Evolutionary conservation across 1,140 invertebrate species (phyloP).

Genomic region (Leptinotarsa undecemlineata): DNA sequence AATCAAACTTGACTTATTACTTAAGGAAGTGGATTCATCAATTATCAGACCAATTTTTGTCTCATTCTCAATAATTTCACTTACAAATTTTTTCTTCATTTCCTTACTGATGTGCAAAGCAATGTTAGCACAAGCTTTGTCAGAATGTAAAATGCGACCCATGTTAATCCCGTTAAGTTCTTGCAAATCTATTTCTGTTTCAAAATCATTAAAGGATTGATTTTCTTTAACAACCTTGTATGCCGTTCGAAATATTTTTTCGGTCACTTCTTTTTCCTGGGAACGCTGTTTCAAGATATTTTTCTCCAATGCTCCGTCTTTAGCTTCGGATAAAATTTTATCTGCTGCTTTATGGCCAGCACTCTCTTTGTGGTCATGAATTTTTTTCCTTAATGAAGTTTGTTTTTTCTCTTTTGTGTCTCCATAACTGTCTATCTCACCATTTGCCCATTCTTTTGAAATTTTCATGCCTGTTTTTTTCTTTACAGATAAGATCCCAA

Average conservation of each 20-base stretch:
- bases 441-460: not conserved
- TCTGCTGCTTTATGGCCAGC: too few species aligned
- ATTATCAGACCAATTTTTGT: not conserved
- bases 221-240: not conserved
- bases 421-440: not conserved
- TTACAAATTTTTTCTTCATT: not conserved
- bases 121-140: not conserved
- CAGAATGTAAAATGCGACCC: not conserved
- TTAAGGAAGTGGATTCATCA: not conserved
- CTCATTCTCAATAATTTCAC: not conserved
- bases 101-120: not conserved
- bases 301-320: too few species aligned
- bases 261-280: not conserved
- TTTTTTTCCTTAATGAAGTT: not conserved
- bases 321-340: too few species aligned
- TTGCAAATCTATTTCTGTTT: constrained; percentile 5
- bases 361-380: too few species aligned
- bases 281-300: not conserved
- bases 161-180: not conserved
- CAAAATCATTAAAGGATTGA: not conserved
- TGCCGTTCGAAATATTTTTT: not conserved
- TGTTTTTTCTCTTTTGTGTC: not conserved
- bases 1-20: too few species aligned
- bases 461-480: not conserved
- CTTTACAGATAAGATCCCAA: not conserved